Base-by-base conservation (phyloP, 2,113 vertebrate genomes). In the Phaethon lepturus region DNA sequence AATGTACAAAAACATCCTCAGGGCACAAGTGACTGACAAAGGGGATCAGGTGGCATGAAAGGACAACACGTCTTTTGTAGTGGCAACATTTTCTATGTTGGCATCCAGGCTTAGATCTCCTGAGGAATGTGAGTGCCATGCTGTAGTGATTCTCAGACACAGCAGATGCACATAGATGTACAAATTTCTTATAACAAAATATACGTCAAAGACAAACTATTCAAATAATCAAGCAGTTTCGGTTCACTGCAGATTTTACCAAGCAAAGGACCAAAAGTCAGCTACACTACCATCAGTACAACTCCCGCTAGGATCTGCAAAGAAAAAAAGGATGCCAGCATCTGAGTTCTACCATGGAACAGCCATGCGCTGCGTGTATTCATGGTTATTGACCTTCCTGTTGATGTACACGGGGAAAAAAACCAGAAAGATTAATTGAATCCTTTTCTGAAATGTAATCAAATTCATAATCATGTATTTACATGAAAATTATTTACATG, bases 11-110 rank as follows among this genome's bases (percentile, higher is more conserved):
- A 95, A 76, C 26, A 93, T 64, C 94, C 89, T 87, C 80, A 52
- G 86, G 84, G 91, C 80, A 94, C 56, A 71, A 91, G 29, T 47
- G 55, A 86, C 17, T 77, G 80, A 86, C 83, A 91, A 89, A 74
- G 11, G 86, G 55, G 76, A 93, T 84, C 68, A 72, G 47, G 60
- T 63, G 84, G 64, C 64, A 56, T 44, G 64, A 81, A 97, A 91
- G 68, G 84, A 89, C 76, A 83, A n/a, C 50, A 7, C 6, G 45
- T 26, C 67, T 91, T 93, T 91, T 91, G 79, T 86, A 91, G 88
- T 11, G 42, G 73, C n/a, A 77, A 50, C 10, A 28, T 47, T 53
- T 71, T 87, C 50, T 86, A 0, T 6, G 25, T 33, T 72, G 52
- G 38, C 55, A 87, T 29, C 0, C 0, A 87, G 87, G 50, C 76